A percentile compares a stretch with the other conserved stretches of the same genome.
phyloP scores from a whole-genome alignment of 2,797 vertebrate species.

The Chanos chanos region DNA sequence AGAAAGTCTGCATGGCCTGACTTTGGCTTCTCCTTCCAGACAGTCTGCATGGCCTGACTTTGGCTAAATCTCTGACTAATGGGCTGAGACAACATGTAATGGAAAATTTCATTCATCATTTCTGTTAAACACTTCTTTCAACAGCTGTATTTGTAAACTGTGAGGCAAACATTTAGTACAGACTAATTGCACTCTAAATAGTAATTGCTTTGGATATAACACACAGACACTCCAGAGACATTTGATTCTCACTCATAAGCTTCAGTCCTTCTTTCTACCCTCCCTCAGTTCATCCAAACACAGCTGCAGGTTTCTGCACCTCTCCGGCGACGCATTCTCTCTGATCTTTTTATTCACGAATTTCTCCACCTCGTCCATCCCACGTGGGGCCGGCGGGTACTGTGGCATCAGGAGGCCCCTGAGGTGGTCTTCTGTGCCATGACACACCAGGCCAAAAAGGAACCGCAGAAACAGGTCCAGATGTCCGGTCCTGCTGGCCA shows the following conservation, averaged over 20 bases:
- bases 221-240: background rate
- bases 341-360: slow-evolving; percentile 41
- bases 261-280: slow-evolving; percentile 31
- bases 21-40: too few relatives aligned
- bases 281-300: slow-evolving; percentile 60
- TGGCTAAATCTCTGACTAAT: too few relatives aligned
- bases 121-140: too few relatives aligned
- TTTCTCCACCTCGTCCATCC: slow-evolving; percentile 34
- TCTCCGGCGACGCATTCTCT: slow-evolving; percentile 8
- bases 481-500: slow-evolving; percentile 37
- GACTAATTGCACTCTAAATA: too few relatives aligned
- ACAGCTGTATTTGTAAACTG: too few relatives aligned
- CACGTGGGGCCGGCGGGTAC: slow-evolving; percentile 21
- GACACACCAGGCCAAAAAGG: slow-evolving; percentile 61
- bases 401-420: slow-evolving; percentile 44
- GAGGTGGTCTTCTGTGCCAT: slow-evolving; percentile 40
- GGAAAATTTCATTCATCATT: too few relatives aligned
- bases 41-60: too few relatives aligned
- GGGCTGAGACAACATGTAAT: too few relatives aligned
- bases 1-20: too few relatives aligned
- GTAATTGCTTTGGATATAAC: too few relatives aligned
- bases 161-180: too few relatives aligned
- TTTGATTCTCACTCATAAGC: background rate
- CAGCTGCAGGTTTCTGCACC: slow-evolving; percentile 53
- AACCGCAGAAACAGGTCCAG: slow-evolving; percentile 69